phyloP scores from a whole-genome alignment of 1,140 invertebrate genomes.

The Cydia fagiglandana region DNA sequence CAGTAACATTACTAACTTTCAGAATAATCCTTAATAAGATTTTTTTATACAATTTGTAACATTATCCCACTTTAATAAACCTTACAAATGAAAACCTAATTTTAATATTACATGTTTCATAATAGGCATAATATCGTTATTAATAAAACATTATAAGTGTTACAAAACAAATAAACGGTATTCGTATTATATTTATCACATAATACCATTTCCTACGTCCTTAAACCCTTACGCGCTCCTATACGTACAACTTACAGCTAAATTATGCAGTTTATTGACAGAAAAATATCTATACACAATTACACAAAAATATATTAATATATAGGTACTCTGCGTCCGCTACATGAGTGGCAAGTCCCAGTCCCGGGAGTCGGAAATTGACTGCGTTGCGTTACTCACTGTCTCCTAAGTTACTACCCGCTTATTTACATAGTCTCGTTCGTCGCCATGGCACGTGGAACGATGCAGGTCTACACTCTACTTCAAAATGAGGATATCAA shows the following conservation, averaged over 20 bases:
- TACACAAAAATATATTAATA: slow-evolving; percentile 60
- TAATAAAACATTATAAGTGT: slow-evolving; percentile 52
- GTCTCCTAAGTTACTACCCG: slow-evolving; percentile 41
- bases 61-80: slow-evolving; percentile 50
- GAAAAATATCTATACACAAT: slow-evolving; percentile 66
- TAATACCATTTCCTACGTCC: slow-evolving; percentile 27
- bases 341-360: slow-evolving; percentile 50
- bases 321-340: slow-evolving; percentile 43
- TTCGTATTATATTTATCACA: slow-evolving; percentile 32
- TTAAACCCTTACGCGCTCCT: slow-evolving; percentile 38
- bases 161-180: slow-evolving; percentile 56
- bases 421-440: slow-evolving; percentile 55
- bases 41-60: slow-evolving; percentile 55
- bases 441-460: slow-evolving; percentile 61
- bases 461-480: slow-evolving; percentile 22
- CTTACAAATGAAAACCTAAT: slow-evolving; percentile 51
- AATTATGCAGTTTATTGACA: slow-evolving; percentile 73
- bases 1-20: slow-evolving; percentile 67
- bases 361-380: slow-evolving; percentile 50
- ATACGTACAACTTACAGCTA: slow-evolving; percentile 65
- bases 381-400: slow-evolving; percentile 57
- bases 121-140: slow-evolving; percentile 45
- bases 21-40: slow-evolving; percentile 58
- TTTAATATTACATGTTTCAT: slow-evolving; percentile 43
- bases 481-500: slow-evolving; percentile 29